These are phyloP conservation scores for Sorex maritimensis DNA, from an alignment of 2,797 vertebrate species.

Conservation along the genomic window DNA sequence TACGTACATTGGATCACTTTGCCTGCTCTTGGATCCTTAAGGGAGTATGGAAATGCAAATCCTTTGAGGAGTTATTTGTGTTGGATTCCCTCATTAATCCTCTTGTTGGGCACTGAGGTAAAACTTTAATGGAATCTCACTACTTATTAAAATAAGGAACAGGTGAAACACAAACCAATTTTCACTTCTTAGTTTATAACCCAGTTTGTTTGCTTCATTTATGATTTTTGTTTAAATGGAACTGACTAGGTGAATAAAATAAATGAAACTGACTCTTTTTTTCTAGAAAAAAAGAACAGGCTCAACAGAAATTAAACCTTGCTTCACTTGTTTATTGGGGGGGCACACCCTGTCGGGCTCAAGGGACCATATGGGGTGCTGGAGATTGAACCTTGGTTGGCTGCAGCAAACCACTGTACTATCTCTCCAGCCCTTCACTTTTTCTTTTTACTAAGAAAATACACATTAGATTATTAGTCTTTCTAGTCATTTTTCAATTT, in stretches of 20 bases:
- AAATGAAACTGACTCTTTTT: background rate
- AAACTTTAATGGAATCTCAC: background rate
- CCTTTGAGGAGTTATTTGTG: background rate
- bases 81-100: background rate
- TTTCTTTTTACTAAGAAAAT: background rate
- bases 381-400: too few relatives aligned
- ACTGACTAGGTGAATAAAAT: background rate
- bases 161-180: background rate
- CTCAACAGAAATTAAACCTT: background rate
- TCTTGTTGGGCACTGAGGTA: too few relatives aligned
- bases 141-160: background rate
- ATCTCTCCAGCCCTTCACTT: too few relatives aligned
- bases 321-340: background rate
- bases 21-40: too few relatives aligned
- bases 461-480: background rate
- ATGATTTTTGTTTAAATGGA: background rate
- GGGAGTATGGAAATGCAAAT: background rate
- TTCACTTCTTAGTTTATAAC: background rate
- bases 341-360: too few relatives aligned
- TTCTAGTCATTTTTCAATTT: background rate
- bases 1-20: background rate
- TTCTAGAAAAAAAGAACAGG: conserved; percentile 6
- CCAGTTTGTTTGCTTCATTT: background rate
- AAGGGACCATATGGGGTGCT: background rate
- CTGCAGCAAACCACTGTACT: too few relatives aligned